Evolutionary conservation across 2,888 invertebrate genomes (phyloP).

Genomic region (Octonoba sinensis): DNA sequence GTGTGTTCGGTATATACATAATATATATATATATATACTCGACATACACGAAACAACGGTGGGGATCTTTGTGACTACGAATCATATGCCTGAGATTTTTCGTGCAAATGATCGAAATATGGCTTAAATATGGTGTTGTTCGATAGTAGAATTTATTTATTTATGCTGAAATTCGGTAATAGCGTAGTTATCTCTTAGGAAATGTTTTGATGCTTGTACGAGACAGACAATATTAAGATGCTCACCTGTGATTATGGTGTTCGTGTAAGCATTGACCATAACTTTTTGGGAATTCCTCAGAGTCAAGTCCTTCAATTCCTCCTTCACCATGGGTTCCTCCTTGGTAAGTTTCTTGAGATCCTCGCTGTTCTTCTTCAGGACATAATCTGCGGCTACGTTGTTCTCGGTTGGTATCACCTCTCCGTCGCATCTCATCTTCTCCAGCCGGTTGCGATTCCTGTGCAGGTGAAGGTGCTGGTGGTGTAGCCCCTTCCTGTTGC

Average conservation of each 20-base stretch:
- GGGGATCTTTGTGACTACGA: no score
- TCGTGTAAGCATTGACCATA: conserved; percentile 83
- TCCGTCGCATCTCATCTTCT: conserved; percentile 18
- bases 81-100: no score
- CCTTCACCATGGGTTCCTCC: conserved; percentile 42
- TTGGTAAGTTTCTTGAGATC: conserved; percentile 39
- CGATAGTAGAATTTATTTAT: no score
- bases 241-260: conserved; percentile 92
- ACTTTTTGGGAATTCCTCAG: conserved; percentile 72
- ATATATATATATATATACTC: no score
- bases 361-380: conserved; percentile 23
- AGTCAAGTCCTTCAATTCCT: conserved; percentile 50
- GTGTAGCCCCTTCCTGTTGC: conserved; percentile 56
- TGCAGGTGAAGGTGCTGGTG: conserved; percentile 54
- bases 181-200: no score
- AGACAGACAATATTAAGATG: not conserved
- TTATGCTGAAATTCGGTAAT: no score
- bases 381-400: not conserved
- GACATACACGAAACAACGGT: no score
- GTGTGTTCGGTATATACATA: no score
- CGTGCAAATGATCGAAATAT: no score
- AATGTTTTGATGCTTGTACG: no score
- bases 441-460: conserved; percentile 29
- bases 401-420: not conserved
- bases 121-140: no score